Conservation (phyloP, 1,140 invertebrate species). For the Eciton burchellii region DNA sequence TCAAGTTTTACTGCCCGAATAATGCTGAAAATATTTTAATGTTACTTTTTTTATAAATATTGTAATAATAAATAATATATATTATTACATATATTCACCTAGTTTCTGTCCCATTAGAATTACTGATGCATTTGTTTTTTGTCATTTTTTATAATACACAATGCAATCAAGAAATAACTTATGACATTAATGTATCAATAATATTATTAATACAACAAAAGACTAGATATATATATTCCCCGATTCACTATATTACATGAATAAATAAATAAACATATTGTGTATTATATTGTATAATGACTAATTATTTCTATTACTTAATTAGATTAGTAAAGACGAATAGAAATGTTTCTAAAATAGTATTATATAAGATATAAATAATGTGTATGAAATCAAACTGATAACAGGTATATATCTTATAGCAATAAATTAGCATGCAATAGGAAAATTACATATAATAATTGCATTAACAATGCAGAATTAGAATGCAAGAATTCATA, state of each 20-base stretch:
- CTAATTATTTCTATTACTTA: constrained; percentile 10
- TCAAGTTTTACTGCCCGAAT: constrained; percentile 51
- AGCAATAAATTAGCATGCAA: neutral
- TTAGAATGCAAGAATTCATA: constrained; percentile 22
- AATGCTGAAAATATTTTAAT: constrained; percentile 65
- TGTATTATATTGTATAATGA: constrained; percentile 11
- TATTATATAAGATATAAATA: constrained; percentile 16
- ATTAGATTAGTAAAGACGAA: neutral
- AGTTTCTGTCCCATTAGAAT: neutral
- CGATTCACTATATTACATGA: neutral
- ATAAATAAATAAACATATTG: constrained; percentile 14
- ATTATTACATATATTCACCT: constrained; percentile 15
- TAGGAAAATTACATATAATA: constrained; percentile 1
- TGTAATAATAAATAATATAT: constrained; percentile 66
- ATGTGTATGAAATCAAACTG: neutral
- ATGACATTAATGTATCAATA: constrained; percentile 19
- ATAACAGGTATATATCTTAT: neutral
- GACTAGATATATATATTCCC: constrained; percentile 55
- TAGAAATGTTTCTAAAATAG: constrained; percentile 1
- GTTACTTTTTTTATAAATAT: constrained; percentile 68
- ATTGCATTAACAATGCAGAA: constrained; percentile 2
- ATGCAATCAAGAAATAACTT: constrained; percentile 21
- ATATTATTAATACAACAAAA: constrained; percentile 40
- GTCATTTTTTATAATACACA: no score
- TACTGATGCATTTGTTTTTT: constrained; percentile 24